Base-by-base conservation (phyloP, 1,140 invertebrate genomes). In the Macrostomum lignano region DNA sequence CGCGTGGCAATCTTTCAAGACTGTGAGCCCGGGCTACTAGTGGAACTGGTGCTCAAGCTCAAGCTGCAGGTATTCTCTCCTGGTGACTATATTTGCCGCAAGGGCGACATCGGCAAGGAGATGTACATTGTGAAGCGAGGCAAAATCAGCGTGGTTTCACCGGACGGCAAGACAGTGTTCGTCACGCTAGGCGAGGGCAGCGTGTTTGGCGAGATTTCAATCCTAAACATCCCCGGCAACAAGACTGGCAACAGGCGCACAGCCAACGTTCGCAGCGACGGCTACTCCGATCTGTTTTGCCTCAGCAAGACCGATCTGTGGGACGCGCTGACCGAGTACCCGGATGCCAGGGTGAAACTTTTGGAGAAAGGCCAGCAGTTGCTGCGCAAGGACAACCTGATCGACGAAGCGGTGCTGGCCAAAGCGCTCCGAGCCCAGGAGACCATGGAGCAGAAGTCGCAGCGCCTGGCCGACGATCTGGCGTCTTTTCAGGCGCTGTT, bases 71-170 rank as follows among this genome's bases (percentile, higher is more conserved):
- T 44, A 11, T 43, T 36, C 24, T 41, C 37, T 33, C 41, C 42
- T 2, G 40, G 36, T 1, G 41, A 43, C 36, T 44, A 33, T n/a
- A 82, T 93, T 25, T 93, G 82, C 46, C 37, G 43, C 21, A 48
- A 42, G 7, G 49, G 39, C 4, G 39, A 40, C 25, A 39, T 40
- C 29, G 39, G 82, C 14, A 77, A 81, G 58, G 79, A 88, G 49
- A 82, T 88, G 79, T 88, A 86, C 48, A 86, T 88, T 36, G 75
- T 88, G 0, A 86, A 84, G 58, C 55, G 74, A 36, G 79, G 79
- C 3, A 66, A 71, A 42, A 60, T 88, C 1, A 70, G 70, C 33
- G 76, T 82, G 0, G 74, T 84, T 0, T 72, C 68, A 0, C 74
- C 81, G 42, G 74, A 82, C 52, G 75, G 74, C 2, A 65, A 67